phyloP scores from a whole-genome alignment of 2,113 vertebrate genomes.

The Catharus bicknelli region DNA sequence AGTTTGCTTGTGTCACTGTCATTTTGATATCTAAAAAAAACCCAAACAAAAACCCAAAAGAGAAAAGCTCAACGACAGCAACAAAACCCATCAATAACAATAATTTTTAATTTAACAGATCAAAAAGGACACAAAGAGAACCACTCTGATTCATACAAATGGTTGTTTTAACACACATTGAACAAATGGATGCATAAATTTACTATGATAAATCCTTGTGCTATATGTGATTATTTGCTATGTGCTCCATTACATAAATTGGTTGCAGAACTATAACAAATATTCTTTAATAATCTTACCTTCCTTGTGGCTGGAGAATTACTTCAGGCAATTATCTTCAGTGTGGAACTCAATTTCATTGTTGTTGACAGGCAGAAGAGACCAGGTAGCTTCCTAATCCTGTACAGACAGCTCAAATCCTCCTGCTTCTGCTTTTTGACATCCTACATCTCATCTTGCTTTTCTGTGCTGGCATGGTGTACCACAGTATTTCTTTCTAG shows the following conservation, averaged over 20 bases:
- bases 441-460: background rate
- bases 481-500: background rate
- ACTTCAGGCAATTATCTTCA: slow-evolving; percentile 62
- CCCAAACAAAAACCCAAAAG: background rate
- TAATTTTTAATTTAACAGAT: slow-evolving; percentile 47
- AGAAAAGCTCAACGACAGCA: background rate
- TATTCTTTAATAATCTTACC: slow-evolving; percentile 74
- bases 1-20: slow-evolving; percentile 1
- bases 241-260: slow-evolving; percentile 72
- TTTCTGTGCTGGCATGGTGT: background rate
- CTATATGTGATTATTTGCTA: slow-evolving; percentile 71
- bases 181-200: slow-evolving; percentile 72
- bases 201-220: slow-evolving; percentile 68
- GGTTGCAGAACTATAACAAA: slow-evolving; percentile 73
- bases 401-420: background rate
- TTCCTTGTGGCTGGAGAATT: slow-evolving; percentile 49
- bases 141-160: slow-evolving; percentile 57
- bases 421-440: background rate
- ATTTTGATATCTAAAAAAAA: background rate
- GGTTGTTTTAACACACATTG: slow-evolving; percentile 57
- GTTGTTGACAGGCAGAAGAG: slow-evolving; percentile 23
- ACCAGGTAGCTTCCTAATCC: background rate
- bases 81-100: background rate
- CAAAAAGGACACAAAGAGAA: slow-evolving; percentile 18
- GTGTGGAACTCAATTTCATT: slow-evolving; percentile 49